Percentiles rank a stretch among this genome's conserved stretches.
Conservation (phyloP, 2,113 vertebrate species). For the Eonycteris spelaea region DNA sequence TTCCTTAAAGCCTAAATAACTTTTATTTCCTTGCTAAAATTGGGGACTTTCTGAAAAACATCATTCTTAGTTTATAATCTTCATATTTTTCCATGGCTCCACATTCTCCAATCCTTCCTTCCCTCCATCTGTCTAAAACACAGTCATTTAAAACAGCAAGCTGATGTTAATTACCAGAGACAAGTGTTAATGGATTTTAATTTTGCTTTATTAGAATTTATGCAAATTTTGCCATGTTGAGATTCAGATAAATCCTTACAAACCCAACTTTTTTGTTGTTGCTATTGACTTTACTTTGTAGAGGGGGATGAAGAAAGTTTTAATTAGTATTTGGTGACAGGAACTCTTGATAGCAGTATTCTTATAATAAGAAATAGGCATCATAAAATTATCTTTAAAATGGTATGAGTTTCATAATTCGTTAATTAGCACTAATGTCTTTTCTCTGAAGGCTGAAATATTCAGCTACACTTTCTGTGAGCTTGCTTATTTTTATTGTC, state of each 20-base stretch:
- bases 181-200: conserved; percentile 90
- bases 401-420: conserved; percentile 75
- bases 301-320: conserved; percentile 60
- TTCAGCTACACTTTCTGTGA: conserved; percentile 18
- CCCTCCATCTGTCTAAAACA: conserved; percentile 78
- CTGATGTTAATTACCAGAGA: conserved; percentile 86
- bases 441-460: conserved; percentile 68
- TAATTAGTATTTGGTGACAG: conserved; percentile 81
- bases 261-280: conserved; percentile 52
- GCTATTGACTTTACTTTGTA: conserved; percentile 72
- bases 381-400: conserved; percentile 80
- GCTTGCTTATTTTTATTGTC: conserved; percentile 38
- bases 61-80: conserved; percentile 62
- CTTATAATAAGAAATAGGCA: conserved; percentile 77
- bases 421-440: conserved; percentile 77
- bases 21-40: conserved; percentile 74
- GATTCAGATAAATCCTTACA: conserved; percentile 80
- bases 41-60: conserved; percentile 48
- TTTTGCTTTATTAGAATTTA: conserved; percentile 86
- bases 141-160: conserved; percentile 82
- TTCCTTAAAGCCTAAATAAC: conserved; percentile 68
- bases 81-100: conserved; percentile 47
- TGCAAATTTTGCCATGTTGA: conserved; percentile 82
- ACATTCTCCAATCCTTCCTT: conserved; percentile 20
- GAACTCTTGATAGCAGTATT: conserved; percentile 76